Evolutionary conservation across 2,888 invertebrate genomes (phyloP), one percentile per base, ranked within the genome.

Genomic region (Chalcosyrphus nemorum): DNA sequence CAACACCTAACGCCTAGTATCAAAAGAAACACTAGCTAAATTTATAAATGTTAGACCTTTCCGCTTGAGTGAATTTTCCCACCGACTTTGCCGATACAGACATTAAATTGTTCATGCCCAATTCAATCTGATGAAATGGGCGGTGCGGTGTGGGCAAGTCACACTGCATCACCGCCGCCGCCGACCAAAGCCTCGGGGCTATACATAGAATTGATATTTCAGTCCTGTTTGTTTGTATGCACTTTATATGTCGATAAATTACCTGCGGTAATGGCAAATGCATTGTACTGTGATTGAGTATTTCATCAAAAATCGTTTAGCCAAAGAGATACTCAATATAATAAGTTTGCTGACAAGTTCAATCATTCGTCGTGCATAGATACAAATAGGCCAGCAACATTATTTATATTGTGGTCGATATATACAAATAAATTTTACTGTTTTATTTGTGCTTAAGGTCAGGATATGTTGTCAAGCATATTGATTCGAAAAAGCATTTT

Each of bases 221-320:
- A 68, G 54, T n/a, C 61, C 38, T 68, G 45, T 45, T 56, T 13
- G 38, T 19, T 63, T 56, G 45, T 65, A 35, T 66, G 21, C 52
- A 56, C 45, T 65, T 50, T 47, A 70, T 68, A 52, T 72, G 65
- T 72, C 81, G 41, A 82, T 77, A 82, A 77, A 77, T 77, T 66
- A 78, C 65, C 65, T 5, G 35, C 15, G 29, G 21, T 56, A 76
- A 76, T 77, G 45, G 45, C 13, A 17, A 52, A 21, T 15, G 45
- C 52, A 61, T 65, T 52, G 77, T 71, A 19, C 70, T 71, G 43
- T 81, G 65, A 81, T 70, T 71, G 72, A 72, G 41, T 29, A 72
- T 78, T 82, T 82, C 81, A 72, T 82, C 78, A 72, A 77, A 66
- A 17, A 43, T 4, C 21, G 7, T 71, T 77, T 47, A 66, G 17